A percentile compares a stretch with the other conserved stretches of the same genome.
Evolutionary conservation across 2,797 vertebrate species (phyloP).

Genomic region (Anniella stebbinsi): DNA sequence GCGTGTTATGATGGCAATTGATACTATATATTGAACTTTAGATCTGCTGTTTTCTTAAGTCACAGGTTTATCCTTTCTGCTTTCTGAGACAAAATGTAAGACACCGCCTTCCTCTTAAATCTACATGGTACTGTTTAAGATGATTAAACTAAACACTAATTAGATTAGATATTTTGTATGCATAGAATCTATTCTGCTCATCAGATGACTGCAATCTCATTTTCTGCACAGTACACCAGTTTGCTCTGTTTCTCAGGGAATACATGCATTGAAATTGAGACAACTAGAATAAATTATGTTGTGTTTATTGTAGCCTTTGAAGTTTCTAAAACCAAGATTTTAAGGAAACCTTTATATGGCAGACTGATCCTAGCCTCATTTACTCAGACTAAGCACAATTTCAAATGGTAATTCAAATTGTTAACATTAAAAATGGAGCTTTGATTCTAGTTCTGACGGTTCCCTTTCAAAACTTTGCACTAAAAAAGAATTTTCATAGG

Average conservation of each 20-base stretch:
- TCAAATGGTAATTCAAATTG: background rate
- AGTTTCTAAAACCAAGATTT: conserved; percentile 38
- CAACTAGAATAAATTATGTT: conserved; percentile 25
- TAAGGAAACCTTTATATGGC: background rate
- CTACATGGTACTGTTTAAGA: conserved; percentile 29
- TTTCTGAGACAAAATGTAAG: conserved; percentile 15
- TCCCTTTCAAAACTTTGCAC: background rate
- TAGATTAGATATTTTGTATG: background rate
- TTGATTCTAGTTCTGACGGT: background rate
- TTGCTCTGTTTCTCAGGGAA: conserved; percentile 19
- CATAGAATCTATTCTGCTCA: conserved; percentile 24
- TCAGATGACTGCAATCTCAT: conserved; percentile 10
- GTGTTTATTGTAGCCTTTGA: background rate
- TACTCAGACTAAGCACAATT: background rate
- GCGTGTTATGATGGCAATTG: background rate
- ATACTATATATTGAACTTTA: conserved; percentile 26
- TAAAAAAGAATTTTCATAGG: background rate
- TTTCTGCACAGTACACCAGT: conserved; percentile 19
- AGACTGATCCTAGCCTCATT: background rate
- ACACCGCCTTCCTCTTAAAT: conserved; percentile 35
- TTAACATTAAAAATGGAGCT: background rate
- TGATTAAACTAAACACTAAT: conserved; percentile 44
- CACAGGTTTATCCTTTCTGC: conserved; percentile 14
- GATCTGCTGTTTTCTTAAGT: conserved; percentile 39
- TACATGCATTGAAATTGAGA: conserved; percentile 1